Evolutionary conservation across 1,140 invertebrate species (phyloP).

Genomic region (Dufourea novaeangliae): DNA sequence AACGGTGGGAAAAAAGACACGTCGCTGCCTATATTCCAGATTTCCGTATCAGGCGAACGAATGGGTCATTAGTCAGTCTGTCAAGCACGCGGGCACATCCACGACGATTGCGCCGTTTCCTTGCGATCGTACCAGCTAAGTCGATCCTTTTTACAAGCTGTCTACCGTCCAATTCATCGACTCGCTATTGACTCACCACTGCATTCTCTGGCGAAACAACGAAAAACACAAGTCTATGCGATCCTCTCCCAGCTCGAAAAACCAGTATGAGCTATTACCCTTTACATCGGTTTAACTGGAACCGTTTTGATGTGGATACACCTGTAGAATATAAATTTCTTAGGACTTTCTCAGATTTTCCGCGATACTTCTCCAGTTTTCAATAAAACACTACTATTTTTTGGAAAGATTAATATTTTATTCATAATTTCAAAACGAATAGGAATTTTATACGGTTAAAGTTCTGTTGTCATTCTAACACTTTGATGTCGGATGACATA

Average conservation of each 20-base stretch:
- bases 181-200: conserved; percentile 53
- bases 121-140: conserved; percentile 9
- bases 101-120: conserved; percentile 48
- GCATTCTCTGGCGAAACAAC: conserved; percentile 22
- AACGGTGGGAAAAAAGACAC: not conserved
- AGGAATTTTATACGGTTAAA: too few species aligned
- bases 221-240: conserved; percentile 58
- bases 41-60: conserved; percentile 64
- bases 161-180: conserved; percentile 21
- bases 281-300: conserved; percentile 23
- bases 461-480: too few species aligned
- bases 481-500: too few species aligned
- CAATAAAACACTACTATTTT: too few species aligned
- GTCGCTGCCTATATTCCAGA: conserved; percentile 10
- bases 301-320: too few species aligned
- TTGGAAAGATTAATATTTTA: too few species aligned
- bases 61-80: conserved; percentile 40
- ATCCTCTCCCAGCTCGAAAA: conserved; percentile 16
- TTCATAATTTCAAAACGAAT: too few species aligned
- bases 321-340: too few species aligned
- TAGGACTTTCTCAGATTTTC: too few species aligned
- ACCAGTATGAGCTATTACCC: conserved; percentile 28
- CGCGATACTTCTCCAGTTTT: too few species aligned
- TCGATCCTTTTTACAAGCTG: conserved; percentile 34
- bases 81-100: conserved; percentile 39